These are phyloP conservation scores for Puntigrus tetrazona DNA, from an alignment of 2,113 vertebrate genomes.

Conservation along the genomic window DNA sequence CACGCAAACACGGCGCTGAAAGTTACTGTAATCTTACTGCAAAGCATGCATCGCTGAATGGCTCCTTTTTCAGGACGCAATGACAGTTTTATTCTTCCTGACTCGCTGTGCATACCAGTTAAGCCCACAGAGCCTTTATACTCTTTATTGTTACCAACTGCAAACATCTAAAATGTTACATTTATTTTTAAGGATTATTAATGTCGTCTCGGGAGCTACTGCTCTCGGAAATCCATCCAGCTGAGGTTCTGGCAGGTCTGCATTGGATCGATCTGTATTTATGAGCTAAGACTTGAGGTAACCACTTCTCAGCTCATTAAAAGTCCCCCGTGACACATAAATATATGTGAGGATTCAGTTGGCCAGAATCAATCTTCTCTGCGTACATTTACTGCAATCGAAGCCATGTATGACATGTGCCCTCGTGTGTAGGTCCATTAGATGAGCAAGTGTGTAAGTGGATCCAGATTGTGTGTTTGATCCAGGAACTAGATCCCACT, in stretches of 20 bases:
- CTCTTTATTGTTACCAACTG: background rate
- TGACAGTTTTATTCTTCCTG: background rate
- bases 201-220: background rate
- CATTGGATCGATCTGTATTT: background rate
- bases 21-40: no score
- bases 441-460: background rate
- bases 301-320: background rate
- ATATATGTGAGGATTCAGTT: background rate
- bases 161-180: background rate
- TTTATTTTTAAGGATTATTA: background rate
- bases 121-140: background rate
- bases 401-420: background rate
- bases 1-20: background rate
- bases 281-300: background rate
- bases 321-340: background rate
- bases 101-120: background rate
- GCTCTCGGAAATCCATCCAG: background rate
- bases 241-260: background rate
- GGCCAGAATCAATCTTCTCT: background rate
- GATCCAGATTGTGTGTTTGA: slow-evolving; percentile 1
- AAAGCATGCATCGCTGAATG: no score
- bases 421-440: background rate
- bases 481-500: background rate
- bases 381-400: background rate
- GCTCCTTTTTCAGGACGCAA: background rate